Evolutionary conservation across 1,140 invertebrate species (phyloP).

Genomic region (Varroa destructor): DNA sequence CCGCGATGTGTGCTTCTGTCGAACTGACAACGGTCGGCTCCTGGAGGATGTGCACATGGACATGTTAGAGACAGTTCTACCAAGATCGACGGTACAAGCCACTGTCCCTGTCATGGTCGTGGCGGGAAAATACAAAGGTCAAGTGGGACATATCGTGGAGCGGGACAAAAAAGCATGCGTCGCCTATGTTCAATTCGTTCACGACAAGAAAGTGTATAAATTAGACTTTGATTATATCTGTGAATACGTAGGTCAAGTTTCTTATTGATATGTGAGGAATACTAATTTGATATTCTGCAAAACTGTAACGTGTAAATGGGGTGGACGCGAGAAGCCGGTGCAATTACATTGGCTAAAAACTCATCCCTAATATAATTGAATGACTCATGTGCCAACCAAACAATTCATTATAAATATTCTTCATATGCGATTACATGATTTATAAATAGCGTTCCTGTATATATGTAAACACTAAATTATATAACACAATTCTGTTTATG

Average conservation of each 20-base stretch:
- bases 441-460: no score
- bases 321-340: no score
- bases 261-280: no score
- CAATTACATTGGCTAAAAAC: no score
- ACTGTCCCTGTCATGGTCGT: slow-evolving; percentile 40
- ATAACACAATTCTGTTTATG: no score
- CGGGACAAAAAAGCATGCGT: slow-evolving; percentile 38
- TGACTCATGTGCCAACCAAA: no score
- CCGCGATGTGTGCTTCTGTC: slow-evolving; percentile 39
- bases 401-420: no score
- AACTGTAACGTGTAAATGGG: no score
- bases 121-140: slow-evolving; percentile 39
- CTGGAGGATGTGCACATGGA: slow-evolving; percentile 38
- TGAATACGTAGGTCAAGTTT: slow-evolving; percentile 39
- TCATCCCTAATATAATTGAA: no score
- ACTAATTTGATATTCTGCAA: slow-evolving; percentile 32
- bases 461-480: no score
- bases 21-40: slow-evolving; percentile 40
- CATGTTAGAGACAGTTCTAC: slow-evolving; percentile 43
- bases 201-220: slow-evolving; percentile 38
- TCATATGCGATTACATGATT: no score
- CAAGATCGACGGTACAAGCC: slow-evolving; percentile 35
- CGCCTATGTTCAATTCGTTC: slow-evolving; percentile 39
- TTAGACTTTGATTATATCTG: slow-evolving; percentile 42
- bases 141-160: slow-evolving; percentile 40